phyloP scores from a whole-genome alignment of 2,797 vertebrate species.

The Vultur gryphus region DNA sequence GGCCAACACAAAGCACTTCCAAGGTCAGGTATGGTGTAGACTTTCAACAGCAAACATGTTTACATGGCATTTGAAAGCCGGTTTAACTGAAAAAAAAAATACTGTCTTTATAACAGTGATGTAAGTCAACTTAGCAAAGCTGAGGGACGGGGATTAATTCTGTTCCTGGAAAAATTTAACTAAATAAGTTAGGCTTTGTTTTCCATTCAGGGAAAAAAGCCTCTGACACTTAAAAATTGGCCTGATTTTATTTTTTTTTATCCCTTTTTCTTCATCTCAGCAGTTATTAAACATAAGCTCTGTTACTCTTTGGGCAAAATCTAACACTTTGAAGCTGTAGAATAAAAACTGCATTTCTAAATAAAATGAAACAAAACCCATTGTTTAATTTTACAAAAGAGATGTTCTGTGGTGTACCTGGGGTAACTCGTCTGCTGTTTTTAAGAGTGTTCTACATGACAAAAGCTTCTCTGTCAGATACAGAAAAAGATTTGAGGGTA shows the following conservation, averaged over 20 bases:
- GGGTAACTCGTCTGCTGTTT: background rate
- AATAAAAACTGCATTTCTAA: constrained; percentile 4
- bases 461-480: background rate
- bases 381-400: constrained; percentile 2
- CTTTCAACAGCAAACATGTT: constrained; percentile 56
- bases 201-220: background rate
- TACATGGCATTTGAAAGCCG: constrained; percentile 27
- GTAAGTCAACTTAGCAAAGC: constrained; percentile 12
- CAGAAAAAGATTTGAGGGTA: background rate
- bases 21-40: constrained; percentile 53
- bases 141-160: background rate
- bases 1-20: constrained; percentile 51
- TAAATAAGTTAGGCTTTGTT: background rate
- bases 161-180: constrained; percentile 22
- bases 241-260: background rate
- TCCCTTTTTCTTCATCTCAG: background rate
- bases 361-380: background rate
- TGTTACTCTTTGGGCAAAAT: background rate
- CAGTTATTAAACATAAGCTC: background rate
- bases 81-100: constrained; percentile 15
- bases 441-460: background rate
- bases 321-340: background rate
- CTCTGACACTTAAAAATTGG: background rate
- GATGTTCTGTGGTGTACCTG: background rate
- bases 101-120: constrained; percentile 5